These are phyloP conservation scores for Amorpha juglandis DNA, from an alignment of 2,888 invertebrate species.

Conservation along the genomic window DNA sequence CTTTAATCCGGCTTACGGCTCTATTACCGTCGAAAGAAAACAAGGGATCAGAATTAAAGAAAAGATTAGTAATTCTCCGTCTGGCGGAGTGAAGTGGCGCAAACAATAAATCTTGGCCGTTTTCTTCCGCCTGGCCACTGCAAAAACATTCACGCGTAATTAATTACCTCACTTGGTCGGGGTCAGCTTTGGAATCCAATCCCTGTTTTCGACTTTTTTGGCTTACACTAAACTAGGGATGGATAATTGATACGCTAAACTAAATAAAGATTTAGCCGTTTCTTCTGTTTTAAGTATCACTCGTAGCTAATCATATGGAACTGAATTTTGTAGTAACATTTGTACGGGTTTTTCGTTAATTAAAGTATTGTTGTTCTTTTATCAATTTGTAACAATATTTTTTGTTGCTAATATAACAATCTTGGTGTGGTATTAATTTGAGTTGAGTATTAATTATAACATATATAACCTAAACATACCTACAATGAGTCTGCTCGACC, in stretches of 20 bases:
- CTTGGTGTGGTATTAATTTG: too few relatives aligned
- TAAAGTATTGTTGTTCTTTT: not conserved
- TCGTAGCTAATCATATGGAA: not conserved
- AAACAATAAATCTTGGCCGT: slow-evolving; percentile 76
- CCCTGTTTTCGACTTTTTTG: slow-evolving; percentile 75
- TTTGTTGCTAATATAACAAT: too few relatives aligned
- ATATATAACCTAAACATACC: too few relatives aligned
- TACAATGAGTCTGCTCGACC: too few relatives aligned
- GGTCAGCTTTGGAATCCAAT: slow-evolving; percentile 73
- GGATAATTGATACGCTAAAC: slow-evolving; percentile 59
- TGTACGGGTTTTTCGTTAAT: not conserved
- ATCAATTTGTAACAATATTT: not conserved
- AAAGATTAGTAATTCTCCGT: slow-evolving; percentile 73
- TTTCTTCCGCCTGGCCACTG: slow-evolving; percentile 68
- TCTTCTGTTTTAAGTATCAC: slow-evolving; percentile 21
- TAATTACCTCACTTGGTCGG: slow-evolving; percentile 71
- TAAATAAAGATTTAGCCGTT: slow-evolving; percentile 34
- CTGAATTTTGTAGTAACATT: not conserved
- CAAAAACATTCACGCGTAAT: slow-evolving; percentile 77
- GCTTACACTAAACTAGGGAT: slow-evolving; percentile 60
- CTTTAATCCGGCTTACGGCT: slow-evolving; percentile 68
- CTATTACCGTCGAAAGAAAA: slow-evolving; percentile 69
- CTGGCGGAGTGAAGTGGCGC: slow-evolving; percentile 63
- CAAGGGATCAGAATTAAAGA: slow-evolving; percentile 77
- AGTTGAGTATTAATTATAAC: too few relatives aligned